Evolutionary conservation across 2,888 invertebrate genomes (phyloP).

Genomic region (Tetramorium bicarinatum): DNA sequence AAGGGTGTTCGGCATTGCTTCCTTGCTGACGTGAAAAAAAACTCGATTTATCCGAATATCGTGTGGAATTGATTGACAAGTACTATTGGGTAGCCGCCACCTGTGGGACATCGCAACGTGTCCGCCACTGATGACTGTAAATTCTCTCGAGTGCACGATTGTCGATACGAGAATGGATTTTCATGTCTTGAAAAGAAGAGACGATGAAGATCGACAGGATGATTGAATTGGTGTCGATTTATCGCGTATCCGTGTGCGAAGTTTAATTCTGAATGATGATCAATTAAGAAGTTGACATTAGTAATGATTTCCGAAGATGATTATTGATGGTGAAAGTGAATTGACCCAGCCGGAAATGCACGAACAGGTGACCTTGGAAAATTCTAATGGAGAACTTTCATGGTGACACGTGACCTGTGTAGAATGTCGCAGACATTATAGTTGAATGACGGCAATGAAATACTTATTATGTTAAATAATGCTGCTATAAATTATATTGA

Average conservation of each 20-base stretch:
- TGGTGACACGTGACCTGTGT: constrained; percentile 55
- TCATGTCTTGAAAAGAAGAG: not conserved
- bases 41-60: not conserved
- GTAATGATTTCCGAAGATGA: constrained; percentile 26
- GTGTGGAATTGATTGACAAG: not conserved
- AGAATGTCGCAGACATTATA: constrained; percentile 7
- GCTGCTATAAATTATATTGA: not conserved
- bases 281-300: not conserved
- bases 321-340: constrained; percentile 37
- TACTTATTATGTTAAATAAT: not conserved
- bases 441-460: not conserved
- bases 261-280: constrained; percentile 1
- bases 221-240: no score
- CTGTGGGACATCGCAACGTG: constrained; percentile 74
- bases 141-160: constrained; percentile 48
- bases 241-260: not conserved
- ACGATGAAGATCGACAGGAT: not conserved
- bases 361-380: constrained; percentile 64
- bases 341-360: constrained; percentile 49
- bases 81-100: constrained; percentile 68
- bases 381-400: constrained; percentile 20
- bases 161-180: constrained; percentile 19
- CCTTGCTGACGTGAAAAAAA: not conserved
- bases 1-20: not conserved
- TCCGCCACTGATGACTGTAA: constrained; percentile 58